Percentiles rank a stretch among this genome's conserved stretches.
Evolutionary conservation across 2,797 vertebrate species (phyloP).

Genomic region (Diceros bicornis): DNA sequence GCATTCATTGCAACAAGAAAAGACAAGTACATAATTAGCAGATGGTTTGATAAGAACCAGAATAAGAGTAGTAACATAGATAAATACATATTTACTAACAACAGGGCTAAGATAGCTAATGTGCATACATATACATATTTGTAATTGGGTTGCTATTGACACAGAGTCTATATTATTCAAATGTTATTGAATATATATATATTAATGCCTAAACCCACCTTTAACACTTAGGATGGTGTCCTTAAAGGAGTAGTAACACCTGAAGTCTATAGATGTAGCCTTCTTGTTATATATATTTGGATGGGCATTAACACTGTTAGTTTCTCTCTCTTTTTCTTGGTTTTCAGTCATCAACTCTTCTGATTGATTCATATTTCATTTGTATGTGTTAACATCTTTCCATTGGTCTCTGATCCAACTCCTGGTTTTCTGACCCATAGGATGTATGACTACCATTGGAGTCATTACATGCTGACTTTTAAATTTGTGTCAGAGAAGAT

Average conservation of each 20-base stretch:
- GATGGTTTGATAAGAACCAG: background rate
- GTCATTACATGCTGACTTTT: background rate
- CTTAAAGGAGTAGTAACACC: background rate
- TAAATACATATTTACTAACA: background rate
- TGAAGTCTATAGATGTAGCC: background rate
- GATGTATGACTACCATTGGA: background rate
- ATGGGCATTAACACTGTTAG: background rate
- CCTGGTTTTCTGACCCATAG: background rate
- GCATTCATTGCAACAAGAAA: background rate
- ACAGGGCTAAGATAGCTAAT: background rate
- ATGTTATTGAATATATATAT: too few relatives aligned
- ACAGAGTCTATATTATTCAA: background rate
- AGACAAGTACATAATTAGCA: background rate
- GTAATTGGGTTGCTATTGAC: background rate
- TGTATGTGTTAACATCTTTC: background rate
- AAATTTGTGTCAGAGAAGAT: background rate
- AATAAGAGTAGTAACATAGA: background rate
- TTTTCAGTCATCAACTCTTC: background rate
- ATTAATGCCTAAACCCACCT: background rate
- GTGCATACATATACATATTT: background rate
- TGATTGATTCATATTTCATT: background rate
- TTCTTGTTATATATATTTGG: background rate
- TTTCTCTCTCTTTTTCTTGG: background rate
- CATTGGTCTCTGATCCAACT: background rate
- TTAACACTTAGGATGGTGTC: background rate